These are phyloP conservation scores for Bombus confusus DNA, from an alignment of 1,140 invertebrate species.

Conservation along the genomic window DNA sequence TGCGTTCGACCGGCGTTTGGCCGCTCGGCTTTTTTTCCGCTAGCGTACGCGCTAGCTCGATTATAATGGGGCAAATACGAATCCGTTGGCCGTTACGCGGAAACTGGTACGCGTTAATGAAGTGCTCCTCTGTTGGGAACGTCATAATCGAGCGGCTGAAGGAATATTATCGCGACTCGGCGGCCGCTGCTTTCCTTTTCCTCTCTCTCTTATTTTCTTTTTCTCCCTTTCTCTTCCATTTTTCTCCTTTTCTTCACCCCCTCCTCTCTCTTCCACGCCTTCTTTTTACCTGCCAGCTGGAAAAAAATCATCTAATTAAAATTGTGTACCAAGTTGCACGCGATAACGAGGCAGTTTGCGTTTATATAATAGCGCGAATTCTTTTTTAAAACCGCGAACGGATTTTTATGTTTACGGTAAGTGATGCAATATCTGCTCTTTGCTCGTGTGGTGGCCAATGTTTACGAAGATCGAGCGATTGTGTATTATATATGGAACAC, in stretches of 20 bases:
- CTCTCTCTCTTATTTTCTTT: not conserved
- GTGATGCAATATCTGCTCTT: not conserved
- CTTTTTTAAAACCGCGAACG: conserved; percentile 5
- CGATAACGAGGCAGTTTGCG: conserved; percentile 35
- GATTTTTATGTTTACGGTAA: not conserved
- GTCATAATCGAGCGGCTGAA: conserved; percentile 28
- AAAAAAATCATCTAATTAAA: conserved; percentile 37
- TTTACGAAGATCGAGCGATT: not conserved
- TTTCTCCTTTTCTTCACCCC: too few species aligned
- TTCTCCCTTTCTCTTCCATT: not conserved
- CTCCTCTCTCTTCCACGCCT: not conserved
- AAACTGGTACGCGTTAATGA: conserved; percentile 33
- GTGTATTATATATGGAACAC: not conserved
- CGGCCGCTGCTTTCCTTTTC: not conserved
- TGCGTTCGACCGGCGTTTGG: not conserved
- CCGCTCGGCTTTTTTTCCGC: not conserved
- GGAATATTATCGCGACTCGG: conserved; percentile 21
- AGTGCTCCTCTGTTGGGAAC: conserved; percentile 9
- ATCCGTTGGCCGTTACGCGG: not conserved
- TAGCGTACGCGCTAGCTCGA: not conserved
- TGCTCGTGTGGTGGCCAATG: too few species aligned
- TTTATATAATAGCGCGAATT: conserved; percentile 9
- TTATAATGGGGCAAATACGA: conserved; percentile 17
- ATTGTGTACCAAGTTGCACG: conserved; percentile 21
- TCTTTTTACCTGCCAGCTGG: not conserved